Evolutionary conservation across 2,113 vertebrate species (phyloP), one percentile per base, ranked within the genome.

Genomic region (Trematomus loennbergii): DNA sequence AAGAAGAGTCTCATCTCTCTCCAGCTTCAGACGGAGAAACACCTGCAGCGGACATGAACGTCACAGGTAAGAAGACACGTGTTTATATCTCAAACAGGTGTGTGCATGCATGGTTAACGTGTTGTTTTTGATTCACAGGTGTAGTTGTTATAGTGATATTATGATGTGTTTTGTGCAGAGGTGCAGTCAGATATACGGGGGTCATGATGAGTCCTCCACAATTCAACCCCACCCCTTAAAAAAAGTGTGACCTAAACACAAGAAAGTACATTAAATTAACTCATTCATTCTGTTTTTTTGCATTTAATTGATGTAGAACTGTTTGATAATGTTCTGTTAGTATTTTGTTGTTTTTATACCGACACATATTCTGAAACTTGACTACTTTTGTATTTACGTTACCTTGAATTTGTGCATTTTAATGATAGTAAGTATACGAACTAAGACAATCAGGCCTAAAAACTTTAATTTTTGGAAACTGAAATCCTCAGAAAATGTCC

Each of bases 11-110:
- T 49, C n/a, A 54, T 10, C 13, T 50, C 29, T 63, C 36, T 18
- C 15, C 63, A 65, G 46, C 49, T 59, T 40, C 52, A 57, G 58
- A 50, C 17, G 20, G 36, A 59, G 9, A 74, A 62, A 70, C 75
- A 22, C 48, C 49, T 68, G 63, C 60, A 67, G 77, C 77, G 76
- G 75, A 40, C 18, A 85, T 85, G 84, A 13, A 12, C 25, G 15
- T 11, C 40, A 36, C 68, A 91, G 93, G 94, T 95, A 84, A 79
- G 84, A 36, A 46, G 12, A 59, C 54, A 43, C 10, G 1, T 5
- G 1, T 9, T 18, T 5, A 9, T 45, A 57, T 5, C 6, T 36
- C 16, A 5, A 52, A 52, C 82, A 8, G 55, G 36, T 45, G 43
- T 54, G 66, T 78, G 54, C 43, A 17, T 16, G 13, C 25, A 17